Conservation (phyloP, 2,888 invertebrate species). For the Chymomyza amoena region DNA sequence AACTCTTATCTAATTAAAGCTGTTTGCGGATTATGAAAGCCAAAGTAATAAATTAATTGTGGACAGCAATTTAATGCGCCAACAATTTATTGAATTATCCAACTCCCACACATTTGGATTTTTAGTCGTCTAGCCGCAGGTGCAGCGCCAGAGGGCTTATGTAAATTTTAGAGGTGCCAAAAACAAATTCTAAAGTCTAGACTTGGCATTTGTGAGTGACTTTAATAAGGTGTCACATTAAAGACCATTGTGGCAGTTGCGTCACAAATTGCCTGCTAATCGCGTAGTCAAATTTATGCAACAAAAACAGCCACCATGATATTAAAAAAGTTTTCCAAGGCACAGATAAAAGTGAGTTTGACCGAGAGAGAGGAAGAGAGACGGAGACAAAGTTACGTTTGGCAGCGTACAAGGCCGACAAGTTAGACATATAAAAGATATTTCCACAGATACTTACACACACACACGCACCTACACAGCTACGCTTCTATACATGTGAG, state of each 20-base stretch:
- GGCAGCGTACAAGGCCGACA: background rate
- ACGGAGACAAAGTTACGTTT: background rate
- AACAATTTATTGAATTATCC: background rate
- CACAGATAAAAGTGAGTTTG: background rate
- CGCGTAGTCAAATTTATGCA: slow-evolving; percentile 8
- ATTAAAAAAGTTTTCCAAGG: slow-evolving; percentile 4
- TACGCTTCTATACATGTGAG: slow-evolving; percentile 38
- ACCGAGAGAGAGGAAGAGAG: background rate
- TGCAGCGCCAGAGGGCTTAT: slow-evolving; percentile 1
- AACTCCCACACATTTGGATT: background rate
- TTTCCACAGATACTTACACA: background rate
- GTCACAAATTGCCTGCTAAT: slow-evolving; percentile 47
- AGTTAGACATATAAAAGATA: background rate
- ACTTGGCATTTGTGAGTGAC: background rate
- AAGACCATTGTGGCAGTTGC: background rate
- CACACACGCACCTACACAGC: background rate
- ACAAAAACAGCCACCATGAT: background rate
- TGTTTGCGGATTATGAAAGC: background rate
- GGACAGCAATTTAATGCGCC: background rate
- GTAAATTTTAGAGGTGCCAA: slow-evolving; percentile 30
- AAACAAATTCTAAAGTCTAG: background rate
- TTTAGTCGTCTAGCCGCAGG: background rate
- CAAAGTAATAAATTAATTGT: background rate
- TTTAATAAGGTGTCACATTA: background rate
- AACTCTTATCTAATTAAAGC: background rate